Evolutionary conservation across 2,797 vertebrate genomes (phyloP).

Genomic region (Typhlichthys eigenmanni): DNA sequence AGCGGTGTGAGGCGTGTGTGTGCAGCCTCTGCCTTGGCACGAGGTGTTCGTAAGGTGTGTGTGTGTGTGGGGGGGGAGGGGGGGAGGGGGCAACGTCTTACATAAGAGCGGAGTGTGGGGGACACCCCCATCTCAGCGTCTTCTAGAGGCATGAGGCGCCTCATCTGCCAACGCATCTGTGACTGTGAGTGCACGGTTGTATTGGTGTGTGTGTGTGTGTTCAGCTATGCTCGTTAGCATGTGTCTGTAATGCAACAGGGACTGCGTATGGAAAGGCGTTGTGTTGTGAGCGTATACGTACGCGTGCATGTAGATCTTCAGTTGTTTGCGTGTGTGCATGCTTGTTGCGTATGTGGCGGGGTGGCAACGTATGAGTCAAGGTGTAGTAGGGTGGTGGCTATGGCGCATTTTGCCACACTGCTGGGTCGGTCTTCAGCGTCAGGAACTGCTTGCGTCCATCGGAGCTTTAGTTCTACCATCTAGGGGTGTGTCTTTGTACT

Average conservation of each 20-base stretch:
- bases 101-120: slow-evolving; percentile 63
- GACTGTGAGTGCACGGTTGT: slow-evolving; percentile 90
- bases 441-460: slow-evolving; percentile 47
- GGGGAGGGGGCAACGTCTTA: slow-evolving; percentile 25
- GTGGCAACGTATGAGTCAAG: slow-evolving; percentile 42
- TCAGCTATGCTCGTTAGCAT: slow-evolving; percentile 8
- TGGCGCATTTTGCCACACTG: slow-evolving; percentile 56
- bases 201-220: not conserved
- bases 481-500: not conserved
- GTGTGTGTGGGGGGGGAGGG: slow-evolving; percentile 56
- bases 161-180: slow-evolving; percentile 98
- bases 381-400: slow-evolving; percentile 65
- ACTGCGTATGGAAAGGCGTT: slow-evolving; percentile 1
- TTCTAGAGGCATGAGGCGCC: slow-evolving; percentile 88
- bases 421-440: slow-evolving; percentile 55
- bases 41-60: slow-evolving; percentile 71
- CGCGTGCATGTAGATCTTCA: not conserved
- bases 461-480: slow-evolving; percentile 44
- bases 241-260: slow-evolving; percentile 10
- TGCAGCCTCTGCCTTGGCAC: slow-evolving; percentile 55
- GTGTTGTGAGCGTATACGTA: not conserved
- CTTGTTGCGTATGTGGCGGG: not conserved
- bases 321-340: slow-evolving; percentile 16
- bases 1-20: slow-evolving; percentile 60
- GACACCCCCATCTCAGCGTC: slow-evolving; percentile 55